These are phyloP conservation scores for Lepidothrix coronata DNA, from an alignment of 2,113 vertebrate species.

Conservation along the genomic window DNA sequence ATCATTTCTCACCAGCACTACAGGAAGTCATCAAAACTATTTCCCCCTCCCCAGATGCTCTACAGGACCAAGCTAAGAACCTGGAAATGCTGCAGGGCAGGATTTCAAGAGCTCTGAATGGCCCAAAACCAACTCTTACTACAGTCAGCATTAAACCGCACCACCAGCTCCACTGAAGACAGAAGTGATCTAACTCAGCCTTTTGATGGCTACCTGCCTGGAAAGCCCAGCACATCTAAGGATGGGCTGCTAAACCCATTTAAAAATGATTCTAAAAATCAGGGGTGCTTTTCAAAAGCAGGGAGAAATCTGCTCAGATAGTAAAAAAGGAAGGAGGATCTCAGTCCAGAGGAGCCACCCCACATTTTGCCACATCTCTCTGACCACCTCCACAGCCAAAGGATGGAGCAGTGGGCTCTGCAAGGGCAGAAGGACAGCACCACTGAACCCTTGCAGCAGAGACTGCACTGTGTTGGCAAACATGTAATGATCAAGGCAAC, in stretches of 20 bases:
- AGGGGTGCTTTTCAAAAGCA: neutral
- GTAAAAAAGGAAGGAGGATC: neutral
- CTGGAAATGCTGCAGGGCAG: neutral
- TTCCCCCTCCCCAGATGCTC: neutral
- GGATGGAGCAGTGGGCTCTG: neutral
- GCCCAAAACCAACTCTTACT: neutral
- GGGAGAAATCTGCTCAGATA: neutral
- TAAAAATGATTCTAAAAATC: neutral
- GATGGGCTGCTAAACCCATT: neutral
- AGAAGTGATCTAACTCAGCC: neutral
- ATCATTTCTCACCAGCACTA: slow-evolving; percentile 34
- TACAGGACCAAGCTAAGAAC: neutral
- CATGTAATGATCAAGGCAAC: neutral
- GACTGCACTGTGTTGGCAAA: accelerated
- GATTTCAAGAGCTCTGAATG: neutral
- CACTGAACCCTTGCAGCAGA: accelerated
- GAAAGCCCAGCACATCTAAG: neutral
- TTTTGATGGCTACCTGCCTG: neutral
- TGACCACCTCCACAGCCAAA: accelerated
- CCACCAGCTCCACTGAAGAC: neutral
- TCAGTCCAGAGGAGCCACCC: neutral
- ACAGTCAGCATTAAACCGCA: neutral
- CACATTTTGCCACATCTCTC: accelerated
- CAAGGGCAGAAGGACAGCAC: neutral
- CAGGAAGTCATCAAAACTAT: slow-evolving; percentile 20